Conservation (phyloP, 53 echinoderm and acorn worm species). For the Stichopus horrens region DNA sequence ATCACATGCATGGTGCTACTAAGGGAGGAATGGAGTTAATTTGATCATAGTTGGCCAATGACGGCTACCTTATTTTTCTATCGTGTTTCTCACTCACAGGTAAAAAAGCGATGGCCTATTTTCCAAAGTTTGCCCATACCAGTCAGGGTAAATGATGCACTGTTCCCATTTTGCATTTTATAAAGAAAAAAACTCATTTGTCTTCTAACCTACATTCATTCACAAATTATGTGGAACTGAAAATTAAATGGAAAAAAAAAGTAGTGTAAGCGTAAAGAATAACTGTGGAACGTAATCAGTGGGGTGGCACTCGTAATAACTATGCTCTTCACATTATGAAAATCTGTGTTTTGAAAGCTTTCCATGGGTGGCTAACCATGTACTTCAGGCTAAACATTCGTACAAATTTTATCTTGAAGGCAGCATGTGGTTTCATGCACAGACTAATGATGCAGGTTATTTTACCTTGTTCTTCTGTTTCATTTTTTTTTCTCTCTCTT, state of each 20-base stretch:
- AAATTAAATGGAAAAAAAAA: neutral
- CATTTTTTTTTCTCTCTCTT: neutral
- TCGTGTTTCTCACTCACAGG: constrained; percentile 48
- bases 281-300: too few relatives aligned
- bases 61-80: neutral
- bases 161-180: constrained; percentile 23
- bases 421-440: neutral
- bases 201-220: constrained; percentile 9
- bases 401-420: neutral
- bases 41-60: neutral
- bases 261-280: too few relatives aligned
- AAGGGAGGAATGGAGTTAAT: too few relatives aligned
- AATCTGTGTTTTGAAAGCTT: neutral
- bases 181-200: neutral
- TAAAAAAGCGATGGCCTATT: constrained; percentile 55
- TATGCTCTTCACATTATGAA: neutral
- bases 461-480: neutral
- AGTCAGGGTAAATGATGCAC: constrained; percentile 57
- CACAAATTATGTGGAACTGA: neutral
- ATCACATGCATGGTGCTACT: too few relatives aligned
- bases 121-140: constrained; percentile 66
- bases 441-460: neutral
- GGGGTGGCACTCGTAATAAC: too few relatives aligned
- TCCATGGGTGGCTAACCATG: neutral
- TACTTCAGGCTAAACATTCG: neutral